A percentile compares a stretch with the other conserved stretches of the same genome.
These are phyloP conservation scores for Panulirus ornatus DNA, from an alignment of 1,140 invertebrate species.

Conservation along the genomic window DNA sequence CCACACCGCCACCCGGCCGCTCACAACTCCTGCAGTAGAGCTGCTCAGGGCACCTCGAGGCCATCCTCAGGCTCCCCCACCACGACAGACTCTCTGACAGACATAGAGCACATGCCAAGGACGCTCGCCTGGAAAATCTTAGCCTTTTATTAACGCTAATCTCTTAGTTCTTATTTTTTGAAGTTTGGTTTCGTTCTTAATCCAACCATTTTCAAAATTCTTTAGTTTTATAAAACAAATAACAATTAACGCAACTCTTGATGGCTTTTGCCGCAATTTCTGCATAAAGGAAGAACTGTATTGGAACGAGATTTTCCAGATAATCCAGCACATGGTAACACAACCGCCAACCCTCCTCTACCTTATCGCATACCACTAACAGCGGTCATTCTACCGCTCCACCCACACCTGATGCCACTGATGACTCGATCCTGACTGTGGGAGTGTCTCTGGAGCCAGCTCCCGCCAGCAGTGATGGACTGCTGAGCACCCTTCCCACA, in stretches of 20 bases:
- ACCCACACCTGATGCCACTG: too few species aligned
- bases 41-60: not conserved
- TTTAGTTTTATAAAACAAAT: too few species aligned
- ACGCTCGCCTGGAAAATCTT: constrained; percentile 33
- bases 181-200: too few species aligned
- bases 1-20: not conserved
- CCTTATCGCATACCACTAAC: too few species aligned
- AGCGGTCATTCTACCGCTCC: too few species aligned
- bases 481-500: too few species aligned
- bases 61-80: not conserved
- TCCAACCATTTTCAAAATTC: not conserved
- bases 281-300: too few species aligned
- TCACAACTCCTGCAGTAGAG: not conserved
- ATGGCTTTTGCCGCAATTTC: too few species aligned
- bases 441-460: too few species aligned
- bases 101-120: constrained; percentile 8
- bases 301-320: constrained; percentile 14
- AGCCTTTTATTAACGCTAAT: not conserved
- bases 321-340: not conserved
- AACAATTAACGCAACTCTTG: too few species aligned
- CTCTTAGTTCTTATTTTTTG: not conserved
- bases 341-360: not conserved
- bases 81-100: constrained; percentile 31
- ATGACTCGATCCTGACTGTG: too few species aligned
- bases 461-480: too few species aligned